These are phyloP conservation scores for Horisme vitalbata DNA, from an alignment of 2,888 invertebrate species.

Conservation along the genomic window DNA sequence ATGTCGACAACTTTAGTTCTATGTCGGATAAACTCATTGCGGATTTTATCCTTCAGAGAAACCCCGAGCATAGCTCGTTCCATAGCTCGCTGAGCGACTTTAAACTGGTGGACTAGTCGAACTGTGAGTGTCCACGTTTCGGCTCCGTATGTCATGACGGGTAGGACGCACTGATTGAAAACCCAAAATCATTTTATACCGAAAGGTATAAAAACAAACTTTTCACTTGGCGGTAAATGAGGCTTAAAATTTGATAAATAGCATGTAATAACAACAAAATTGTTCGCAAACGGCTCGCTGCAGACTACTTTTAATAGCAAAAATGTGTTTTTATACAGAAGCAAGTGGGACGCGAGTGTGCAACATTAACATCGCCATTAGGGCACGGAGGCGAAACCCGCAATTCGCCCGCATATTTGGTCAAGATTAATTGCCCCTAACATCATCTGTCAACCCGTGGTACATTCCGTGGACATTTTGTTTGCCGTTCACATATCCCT, in stretches of 20 bases:
- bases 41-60: too few species aligned
- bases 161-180: too few species aligned
- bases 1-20: too few species aligned
- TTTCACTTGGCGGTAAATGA: slow-evolving; percentile 21
- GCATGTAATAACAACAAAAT: slow-evolving; percentile 13
- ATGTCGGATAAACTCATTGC: too few species aligned
- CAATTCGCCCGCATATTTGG: slow-evolving; percentile 76
- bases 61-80: too few species aligned
- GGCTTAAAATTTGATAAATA: slow-evolving; percentile 19
- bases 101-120: too few species aligned
- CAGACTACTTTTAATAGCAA: slow-evolving; percentile 24
- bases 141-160: too few species aligned
- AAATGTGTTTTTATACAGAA: slow-evolving; percentile 23
- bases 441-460: slow-evolving; percentile 75
- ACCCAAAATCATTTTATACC: neutral
- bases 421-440: slow-evolving; percentile 78
- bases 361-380: slow-evolving; percentile 59
- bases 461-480: slow-evolving; percentile 68
- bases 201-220: slow-evolving; percentile 5
- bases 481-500: slow-evolving; percentile 67
- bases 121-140: too few species aligned
- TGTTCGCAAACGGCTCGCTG: slow-evolving; percentile 16
- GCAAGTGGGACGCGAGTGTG: slow-evolving; percentile 28
- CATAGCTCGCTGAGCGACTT: too few species aligned
- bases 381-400: slow-evolving; percentile 53